Base-by-base conservation (phyloP, 2,888 invertebrate species). In the Stenurella melanura region DNA sequence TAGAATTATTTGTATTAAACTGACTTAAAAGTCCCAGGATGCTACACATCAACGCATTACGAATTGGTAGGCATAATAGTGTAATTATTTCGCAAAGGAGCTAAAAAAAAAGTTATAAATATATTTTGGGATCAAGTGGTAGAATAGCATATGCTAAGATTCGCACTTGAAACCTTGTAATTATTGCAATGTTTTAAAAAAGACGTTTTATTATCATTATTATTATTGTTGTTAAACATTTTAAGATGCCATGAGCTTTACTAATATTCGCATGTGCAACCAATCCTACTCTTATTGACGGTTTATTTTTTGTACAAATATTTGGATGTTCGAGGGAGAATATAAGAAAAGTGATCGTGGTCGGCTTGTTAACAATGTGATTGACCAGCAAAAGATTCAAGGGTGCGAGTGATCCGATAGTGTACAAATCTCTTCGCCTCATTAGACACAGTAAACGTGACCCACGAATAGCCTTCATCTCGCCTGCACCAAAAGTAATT, bases 371-470 rank as follows among this genome's bases (percentile, higher is more conserved):
- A 78, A 79, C 80, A 80, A 80, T 79, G 75, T 78, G 77, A 80
- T 79, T 79, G 80, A 78, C 78, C 80, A 73, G 79, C 67, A 76
- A 78, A 78, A 79, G 75, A 80, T 74, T 78, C 76, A 75, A 80
- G 80, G 80, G 81, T 80, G 79, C 80, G 75, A 77, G 75, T 67
- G 78, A 87, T 87, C 82, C 84, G 86, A 87, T 87, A 87, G 86
- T 86, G 87, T 86, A 86, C 87, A 85, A 87, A 87, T 87, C 85
- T 85, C 82, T 81, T 81, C 85, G 87, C 84, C 83, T 86, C 87
- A 87, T 87, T 87, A 76, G 74, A 85, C 83, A 81, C 84, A 77
- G 72, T 72, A 81, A 74, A 82, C 81, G 83, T 82, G 81, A 80
- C 79, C 81, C 71, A 70, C 70, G 76, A 73, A 74, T 72, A 21